These are phyloP conservation scores for Beris chalybata DNA, from an alignment of 2,888 invertebrate genomes.

Conservation along the genomic window DNA sequence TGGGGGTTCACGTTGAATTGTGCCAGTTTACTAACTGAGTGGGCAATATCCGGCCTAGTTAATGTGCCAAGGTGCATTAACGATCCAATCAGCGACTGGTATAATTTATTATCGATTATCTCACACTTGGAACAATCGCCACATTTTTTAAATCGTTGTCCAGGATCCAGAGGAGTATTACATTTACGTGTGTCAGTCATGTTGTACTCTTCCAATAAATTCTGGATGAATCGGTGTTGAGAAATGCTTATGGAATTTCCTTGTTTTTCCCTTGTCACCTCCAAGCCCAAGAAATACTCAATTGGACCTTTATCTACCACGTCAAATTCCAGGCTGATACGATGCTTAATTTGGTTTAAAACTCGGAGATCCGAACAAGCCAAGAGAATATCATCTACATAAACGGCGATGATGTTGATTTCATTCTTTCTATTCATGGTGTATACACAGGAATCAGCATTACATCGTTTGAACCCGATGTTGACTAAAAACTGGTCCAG, in stretches of 20 bases:
- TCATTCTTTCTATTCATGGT: background rate
- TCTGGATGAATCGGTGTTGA: background rate
- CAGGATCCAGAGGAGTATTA: constrained; percentile 31
- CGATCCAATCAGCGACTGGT: constrained; percentile 37
- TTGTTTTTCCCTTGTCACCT: background rate
- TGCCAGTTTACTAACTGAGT: constrained; percentile 33
- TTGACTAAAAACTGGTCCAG: background rate
- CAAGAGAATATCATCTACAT: background rate
- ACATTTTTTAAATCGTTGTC: constrained; percentile 1
- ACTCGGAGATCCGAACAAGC: background rate
- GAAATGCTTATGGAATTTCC: background rate
- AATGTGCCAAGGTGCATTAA: constrained; percentile 35
- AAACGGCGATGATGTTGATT: background rate
- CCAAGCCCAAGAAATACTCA: constrained; percentile 3
- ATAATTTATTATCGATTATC: constrained; percentile 1
- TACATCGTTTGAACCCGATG: background rate
- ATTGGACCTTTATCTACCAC: constrained; percentile 1
- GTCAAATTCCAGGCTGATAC: background rate
- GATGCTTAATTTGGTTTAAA: background rate
- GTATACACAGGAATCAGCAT: background rate
- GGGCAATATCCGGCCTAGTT: constrained; percentile 36
- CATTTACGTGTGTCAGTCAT: constrained; percentile 21
- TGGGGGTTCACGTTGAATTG: constrained; percentile 41
- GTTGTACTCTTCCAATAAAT: background rate
- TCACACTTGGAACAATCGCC: background rate